These are phyloP conservation scores for Crematogaster levior DNA, from an alignment of 2,888 invertebrate species.

Conservation along the genomic window DNA sequence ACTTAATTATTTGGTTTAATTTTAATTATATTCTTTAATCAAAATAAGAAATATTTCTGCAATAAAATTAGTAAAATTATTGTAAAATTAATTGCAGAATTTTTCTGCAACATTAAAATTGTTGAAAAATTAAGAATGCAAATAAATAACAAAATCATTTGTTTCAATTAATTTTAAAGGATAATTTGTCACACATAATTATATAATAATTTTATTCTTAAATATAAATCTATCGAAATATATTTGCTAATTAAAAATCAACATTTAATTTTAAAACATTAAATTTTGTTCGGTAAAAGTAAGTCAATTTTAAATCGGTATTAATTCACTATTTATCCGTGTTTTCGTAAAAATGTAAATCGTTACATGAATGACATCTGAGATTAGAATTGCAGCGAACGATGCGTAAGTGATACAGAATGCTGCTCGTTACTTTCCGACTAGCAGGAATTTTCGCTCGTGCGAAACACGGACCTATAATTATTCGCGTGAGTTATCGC, in stretches of 20 bases:
- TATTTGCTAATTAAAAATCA: background rate
- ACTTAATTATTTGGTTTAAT: background rate
- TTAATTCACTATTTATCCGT: background rate
- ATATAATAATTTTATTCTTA: background rate
- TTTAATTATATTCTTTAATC: background rate
- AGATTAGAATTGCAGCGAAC: conserved; percentile 35
- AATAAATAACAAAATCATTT: background rate
- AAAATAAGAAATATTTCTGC: background rate
- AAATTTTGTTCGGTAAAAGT: background rate
- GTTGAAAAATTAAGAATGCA: background rate
- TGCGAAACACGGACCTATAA: conserved; percentile 32
- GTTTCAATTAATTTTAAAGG: background rate
- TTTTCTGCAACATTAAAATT: no score
- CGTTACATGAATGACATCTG: conserved; percentile 32
- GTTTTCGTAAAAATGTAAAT: conserved; percentile 7
- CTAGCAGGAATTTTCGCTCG: conserved; percentile 23
- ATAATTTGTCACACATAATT: background rate
- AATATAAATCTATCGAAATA: background rate
- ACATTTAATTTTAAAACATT: conserved; percentile 16
- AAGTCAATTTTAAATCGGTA: background rate
- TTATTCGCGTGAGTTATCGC: conserved; percentile 36
- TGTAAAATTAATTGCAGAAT: no score
- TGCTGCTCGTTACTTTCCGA: conserved; percentile 6
- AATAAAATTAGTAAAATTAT: conserved; percentile 14
- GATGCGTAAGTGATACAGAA: conserved; percentile 26